These are phyloP conservation scores for Gymnothorax reevesii DNA, from an alignment of 2,797 vertebrate genomes.

Conservation along the genomic window DNA sequence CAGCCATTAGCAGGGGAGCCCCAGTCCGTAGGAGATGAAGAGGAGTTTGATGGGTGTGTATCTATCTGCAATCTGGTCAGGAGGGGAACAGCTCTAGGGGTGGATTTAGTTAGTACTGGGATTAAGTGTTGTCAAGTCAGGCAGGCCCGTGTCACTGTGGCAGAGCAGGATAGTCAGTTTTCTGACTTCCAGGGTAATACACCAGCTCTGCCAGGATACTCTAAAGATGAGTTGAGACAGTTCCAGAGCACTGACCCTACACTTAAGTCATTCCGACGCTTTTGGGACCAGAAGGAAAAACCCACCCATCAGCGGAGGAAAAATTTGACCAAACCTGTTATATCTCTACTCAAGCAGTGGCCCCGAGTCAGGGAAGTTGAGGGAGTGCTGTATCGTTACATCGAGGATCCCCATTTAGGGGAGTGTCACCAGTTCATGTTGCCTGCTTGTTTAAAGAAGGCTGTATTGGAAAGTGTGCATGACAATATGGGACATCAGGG, in stretches of 20 bases:
- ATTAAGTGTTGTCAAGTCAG: no score
- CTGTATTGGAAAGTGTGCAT: background rate
- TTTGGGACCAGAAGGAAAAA: background rate
- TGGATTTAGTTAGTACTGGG: no score
- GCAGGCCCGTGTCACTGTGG: no score
- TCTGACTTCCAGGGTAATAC: no score
- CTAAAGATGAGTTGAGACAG: no score
- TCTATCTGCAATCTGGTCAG: no score
- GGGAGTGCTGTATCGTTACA: background rate
- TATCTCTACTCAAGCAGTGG: background rate
- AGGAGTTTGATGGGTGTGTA: background rate
- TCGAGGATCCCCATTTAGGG: background rate
- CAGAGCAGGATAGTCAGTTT: no score
- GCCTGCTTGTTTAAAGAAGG: background rate
- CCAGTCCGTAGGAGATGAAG: no score
- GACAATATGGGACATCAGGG: slow-evolving; percentile 13
- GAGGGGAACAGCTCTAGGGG: no score
- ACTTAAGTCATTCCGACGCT: no score
- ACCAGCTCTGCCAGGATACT: no score
- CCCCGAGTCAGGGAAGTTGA: background rate
- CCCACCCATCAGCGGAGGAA: background rate
- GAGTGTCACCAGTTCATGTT: background rate
- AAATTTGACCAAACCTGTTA: background rate
- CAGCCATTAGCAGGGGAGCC: background rate
- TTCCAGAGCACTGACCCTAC: no score